Evolutionary conservation across 2,888 invertebrate species (phyloP).

Genomic region (Papilio protenor): DNA sequence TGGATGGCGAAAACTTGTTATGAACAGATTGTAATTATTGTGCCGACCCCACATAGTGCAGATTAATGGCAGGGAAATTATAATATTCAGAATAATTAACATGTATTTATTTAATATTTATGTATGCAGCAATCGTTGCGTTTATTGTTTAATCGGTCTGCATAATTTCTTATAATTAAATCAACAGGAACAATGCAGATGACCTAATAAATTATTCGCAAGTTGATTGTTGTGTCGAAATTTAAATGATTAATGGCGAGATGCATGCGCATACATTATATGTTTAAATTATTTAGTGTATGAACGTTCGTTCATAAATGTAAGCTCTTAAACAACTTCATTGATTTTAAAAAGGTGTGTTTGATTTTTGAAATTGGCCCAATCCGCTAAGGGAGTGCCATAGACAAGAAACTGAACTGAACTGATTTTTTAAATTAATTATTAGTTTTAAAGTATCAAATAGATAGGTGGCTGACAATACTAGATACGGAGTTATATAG

Average conservation of each 20-base stretch:
- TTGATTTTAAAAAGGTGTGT: no score
- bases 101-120: not conserved
- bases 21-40: not conserved
- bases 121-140: conserved; percentile 17
- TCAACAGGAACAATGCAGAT: conserved; percentile 33
- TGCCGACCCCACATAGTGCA: not conserved
- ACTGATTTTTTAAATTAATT: no score
- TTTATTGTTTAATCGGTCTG: conserved; percentile 32
- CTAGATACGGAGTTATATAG: no score
- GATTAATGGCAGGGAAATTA: not conserved
- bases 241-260: conserved; percentile 35
- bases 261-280: conserved; percentile 21
- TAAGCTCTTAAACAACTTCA: no score
- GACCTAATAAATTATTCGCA: conserved; percentile 37
- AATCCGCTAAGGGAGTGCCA: no score
- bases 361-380: no score
- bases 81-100: not conserved
- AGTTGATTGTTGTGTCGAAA: conserved; percentile 36
- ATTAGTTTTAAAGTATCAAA: no score
- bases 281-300: not conserved
- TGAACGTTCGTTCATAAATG: not conserved
- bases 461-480: no score
- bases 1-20: no score
- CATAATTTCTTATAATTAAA: conserved; percentile 32
- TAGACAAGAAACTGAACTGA: no score